Evolutionary conservation across 1,140 invertebrate genomes (phyloP).

Genomic region (Parasteatoda tepidariorum): DNA sequence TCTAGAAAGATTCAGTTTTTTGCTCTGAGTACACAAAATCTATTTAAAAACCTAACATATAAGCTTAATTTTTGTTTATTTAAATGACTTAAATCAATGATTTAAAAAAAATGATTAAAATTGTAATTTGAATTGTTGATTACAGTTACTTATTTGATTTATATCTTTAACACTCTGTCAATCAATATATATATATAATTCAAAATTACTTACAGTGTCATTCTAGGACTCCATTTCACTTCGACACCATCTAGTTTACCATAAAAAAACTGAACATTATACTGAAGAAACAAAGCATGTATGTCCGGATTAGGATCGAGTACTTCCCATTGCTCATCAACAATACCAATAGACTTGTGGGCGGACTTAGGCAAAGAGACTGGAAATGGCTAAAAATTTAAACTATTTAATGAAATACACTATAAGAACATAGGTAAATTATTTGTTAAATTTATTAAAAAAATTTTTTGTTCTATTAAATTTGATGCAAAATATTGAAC

Average conservation of each 20-base stretch:
- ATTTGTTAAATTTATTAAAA: background rate
- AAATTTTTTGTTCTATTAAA: background rate
- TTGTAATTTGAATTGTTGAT: too few species aligned
- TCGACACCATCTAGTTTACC: conserved; percentile 77
- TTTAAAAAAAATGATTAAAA: too few species aligned
- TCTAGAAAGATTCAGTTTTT: too few species aligned
- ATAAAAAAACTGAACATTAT: conserved; percentile 89
- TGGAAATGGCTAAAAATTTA: background rate
- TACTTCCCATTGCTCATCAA: conserved; percentile 78
- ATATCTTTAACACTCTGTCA: too few species aligned
- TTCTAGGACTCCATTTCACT: conserved; percentile 92
- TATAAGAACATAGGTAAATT: background rate
- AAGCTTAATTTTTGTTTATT: too few species aligned
- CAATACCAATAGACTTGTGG: conserved; percentile 66
- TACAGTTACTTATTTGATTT: too few species aligned
- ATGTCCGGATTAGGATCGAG: conserved; percentile 95
- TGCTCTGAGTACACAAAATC: too few species aligned
- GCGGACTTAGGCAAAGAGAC: background rate
- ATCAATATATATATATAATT: too few species aligned
- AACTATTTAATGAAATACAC: background rate
- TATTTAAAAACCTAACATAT: too few species aligned
- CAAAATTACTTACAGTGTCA: conserved; percentile 82
- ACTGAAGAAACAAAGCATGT: conserved; percentile 84
- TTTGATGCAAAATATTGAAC: background rate
- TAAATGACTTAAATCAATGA: too few species aligned